Evolutionary conservation across 2,113 vertebrate species (phyloP), one percentile per base, ranked within the genome.

Genomic region (Chascanopsetta lugubris): DNA sequence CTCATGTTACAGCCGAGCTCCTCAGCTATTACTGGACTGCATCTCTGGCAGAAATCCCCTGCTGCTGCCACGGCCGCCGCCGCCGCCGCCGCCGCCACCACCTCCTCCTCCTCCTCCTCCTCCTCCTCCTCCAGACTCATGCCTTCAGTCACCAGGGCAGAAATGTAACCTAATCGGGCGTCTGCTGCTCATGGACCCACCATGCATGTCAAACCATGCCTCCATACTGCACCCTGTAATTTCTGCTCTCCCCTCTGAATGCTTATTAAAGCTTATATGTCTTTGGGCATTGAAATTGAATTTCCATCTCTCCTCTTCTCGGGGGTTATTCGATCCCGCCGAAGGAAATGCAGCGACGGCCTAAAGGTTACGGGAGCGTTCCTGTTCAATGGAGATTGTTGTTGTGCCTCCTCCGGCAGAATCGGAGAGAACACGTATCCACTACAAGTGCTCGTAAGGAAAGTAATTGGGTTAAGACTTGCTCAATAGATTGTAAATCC

Each of bases 161-260:
- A 87, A 89, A 78, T 84, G 85, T 74, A 85, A 84, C 71, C 78
- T 83, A 79, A 89, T 86, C 87, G 77, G 83, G 80, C 82, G 83
- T 86, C 80, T 66, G 67, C 38, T 63, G 65, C 58, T 81, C 77
- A 77, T 54, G 47, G 53, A 49, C 73, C 46, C 40, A 30, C 36
- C n/a, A n/a, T 1, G 24, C 34, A 29, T 5, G 10, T 26, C 59
- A 12, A 22, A 55, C 40, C 30, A 30, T 61, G 29, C 50, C 8
- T 40, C 51, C 21, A 8, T 7, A 34, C 8, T 27, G 40, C 24
- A 69, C 25, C 7, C 25, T 78, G 55, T 47, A 9, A 32, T 67
- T 64, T 72, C 65, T 21, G 24, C 25, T 47, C 66, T 68, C 75
- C 38, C 56, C 22, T 62, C 50, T 3, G 27, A 24, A 56, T n/a